These are phyloP conservation scores for Choloepus didactylus DNA, from an alignment of 2,797 vertebrate species.

Conservation along the genomic window DNA sequence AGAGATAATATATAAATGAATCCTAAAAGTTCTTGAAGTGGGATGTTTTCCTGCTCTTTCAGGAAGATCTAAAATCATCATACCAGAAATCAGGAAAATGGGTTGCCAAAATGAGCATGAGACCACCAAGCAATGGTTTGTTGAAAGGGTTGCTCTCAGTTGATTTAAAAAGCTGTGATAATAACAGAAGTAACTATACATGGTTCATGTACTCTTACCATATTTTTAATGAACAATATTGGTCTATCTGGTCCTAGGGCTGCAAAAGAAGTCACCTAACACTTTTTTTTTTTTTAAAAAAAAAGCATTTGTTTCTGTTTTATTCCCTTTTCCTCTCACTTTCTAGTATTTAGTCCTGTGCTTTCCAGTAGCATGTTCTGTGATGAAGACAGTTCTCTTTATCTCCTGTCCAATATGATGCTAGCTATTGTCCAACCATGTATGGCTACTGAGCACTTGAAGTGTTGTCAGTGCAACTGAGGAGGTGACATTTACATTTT, in stretches of 20 bases:
- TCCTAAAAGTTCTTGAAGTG: background rate
- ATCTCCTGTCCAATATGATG: background rate
- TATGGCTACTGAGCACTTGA: background rate
- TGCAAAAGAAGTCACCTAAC: background rate
- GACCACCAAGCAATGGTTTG: background rate
- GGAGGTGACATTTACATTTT: background rate
- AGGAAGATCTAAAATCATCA: background rate
- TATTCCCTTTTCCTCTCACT: background rate
- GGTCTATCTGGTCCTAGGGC: background rate
- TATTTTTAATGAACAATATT: background rate
- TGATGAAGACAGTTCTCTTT: background rate
- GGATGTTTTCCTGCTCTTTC: background rate
- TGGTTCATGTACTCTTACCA: background rate
- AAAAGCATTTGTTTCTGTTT: background rate
- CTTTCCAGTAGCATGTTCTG: background rate
- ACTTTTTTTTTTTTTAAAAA: no score
- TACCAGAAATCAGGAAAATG: background rate
- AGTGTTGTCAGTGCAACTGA: background rate
- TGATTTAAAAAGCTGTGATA: background rate
- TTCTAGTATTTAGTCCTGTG: background rate
- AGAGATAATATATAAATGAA: background rate
- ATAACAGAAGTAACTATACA: background rate
- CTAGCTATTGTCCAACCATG: no score
- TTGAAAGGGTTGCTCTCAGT: background rate
- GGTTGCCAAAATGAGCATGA: background rate